Base-by-base conservation (phyloP, 2,888 invertebrate genomes). In the Dolichopus griseipennis region DNA sequence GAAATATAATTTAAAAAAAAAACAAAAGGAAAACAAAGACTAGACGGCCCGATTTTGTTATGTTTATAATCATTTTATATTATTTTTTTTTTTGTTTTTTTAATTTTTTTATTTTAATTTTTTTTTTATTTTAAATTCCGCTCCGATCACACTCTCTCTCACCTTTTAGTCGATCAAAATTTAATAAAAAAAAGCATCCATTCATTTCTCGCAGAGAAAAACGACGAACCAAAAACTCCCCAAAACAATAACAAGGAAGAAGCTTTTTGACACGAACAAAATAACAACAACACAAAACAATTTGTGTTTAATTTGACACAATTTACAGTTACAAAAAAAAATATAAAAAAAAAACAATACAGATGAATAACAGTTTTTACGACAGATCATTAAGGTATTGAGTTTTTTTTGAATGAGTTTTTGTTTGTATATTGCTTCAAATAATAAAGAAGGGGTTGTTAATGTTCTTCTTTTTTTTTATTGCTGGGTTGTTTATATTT, bases 181-280 rank as follows among this genome's bases (percentile, higher is more conserved):
- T 2, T 6, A 9, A 41, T 5, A 41, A 27, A 27, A 27, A 27
- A 27, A 27, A 37, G 37, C 52, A 52, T 52, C 15, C 52, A 18
- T 52, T 18, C 52, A 52, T 52, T 52, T 52, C 52, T 18, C 8
- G 12, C 8, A 37, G 5, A 27, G 5, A 2, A 27, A 27, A 27
- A 27, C 2, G 5, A 27, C 2, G 5, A 27, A 27, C 2, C 27
- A 41, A 41, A n/a, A 41, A 41, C 41, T n/a, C 15, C 15, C 9
- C n/a, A 52, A 52, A n/a, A 12, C 52, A 52, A 52, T 52, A 18
- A 52, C 52, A 52, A 52, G 52, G 52, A 52, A 52, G 52, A 52
- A 52, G 52, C 52, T 52, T 52, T 52, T 52, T 52, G 2, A 52
- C 18, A 52, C 8, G 8, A 37, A 37, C 12, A 37, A 37, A 18